These are phyloP conservation scores for Beroe ovata DNA, from an alignment of 37 sponge, comb jelly and placozoan genomes.

Conservation along the genomic window DNA sequence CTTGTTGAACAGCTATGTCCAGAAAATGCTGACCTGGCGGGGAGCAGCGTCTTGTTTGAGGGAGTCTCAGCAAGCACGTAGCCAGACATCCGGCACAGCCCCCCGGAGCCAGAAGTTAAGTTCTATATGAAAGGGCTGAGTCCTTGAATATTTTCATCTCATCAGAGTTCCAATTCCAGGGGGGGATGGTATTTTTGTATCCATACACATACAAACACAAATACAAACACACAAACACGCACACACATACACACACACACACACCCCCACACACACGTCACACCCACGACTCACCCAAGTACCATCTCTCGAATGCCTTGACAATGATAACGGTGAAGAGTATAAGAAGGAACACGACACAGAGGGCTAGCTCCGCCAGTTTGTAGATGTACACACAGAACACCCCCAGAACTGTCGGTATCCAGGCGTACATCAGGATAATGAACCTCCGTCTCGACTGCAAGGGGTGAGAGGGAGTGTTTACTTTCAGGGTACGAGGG, in stretches of 20 bases:
- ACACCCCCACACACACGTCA: no score
- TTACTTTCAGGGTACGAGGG: no score
- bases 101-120: not conserved
- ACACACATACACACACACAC: no score
- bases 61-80: no score
- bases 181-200: no score
- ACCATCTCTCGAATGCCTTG: slow-evolving; percentile 32
- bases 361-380: slow-evolving; percentile 52
- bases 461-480: not conserved
- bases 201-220: no score
- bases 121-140: not conserved
- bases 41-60: no score
- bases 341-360: slow-evolving; percentile 10
- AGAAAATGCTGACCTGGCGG: slow-evolving; percentile 18
- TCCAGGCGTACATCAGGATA: slow-evolving; percentile 57
- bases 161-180: no score
- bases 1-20: slow-evolving; percentile 32
- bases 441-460: slow-evolving; percentile 30
- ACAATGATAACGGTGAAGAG: slow-evolving; percentile 18
- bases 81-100: no score
- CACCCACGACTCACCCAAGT: slow-evolving; percentile 42
- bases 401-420: slow-evolving; percentile 36
- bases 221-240: no score
- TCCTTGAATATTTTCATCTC: no score
- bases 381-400: slow-evolving; percentile 64